Evolutionary conservation across 2,888 invertebrate genomes (phyloP), one percentile per base, ranked within the genome.

Genomic region (Helleia helle): DNA sequence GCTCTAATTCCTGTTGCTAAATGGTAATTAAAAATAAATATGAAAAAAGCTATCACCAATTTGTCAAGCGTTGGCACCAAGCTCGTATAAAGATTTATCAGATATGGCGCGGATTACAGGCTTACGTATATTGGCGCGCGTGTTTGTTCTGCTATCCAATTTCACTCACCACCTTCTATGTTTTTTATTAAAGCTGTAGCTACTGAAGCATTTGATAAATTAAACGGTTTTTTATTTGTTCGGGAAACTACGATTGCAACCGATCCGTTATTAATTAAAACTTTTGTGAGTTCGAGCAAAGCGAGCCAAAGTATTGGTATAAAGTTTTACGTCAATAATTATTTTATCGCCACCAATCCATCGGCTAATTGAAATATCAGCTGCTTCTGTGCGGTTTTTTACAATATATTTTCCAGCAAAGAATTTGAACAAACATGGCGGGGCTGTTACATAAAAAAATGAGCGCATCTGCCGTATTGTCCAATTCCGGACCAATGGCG

Each of bases 391-490:
- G 46, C 42, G 69, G 42, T 49, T 44, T 47, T 48, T 46, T 48
- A 43, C 34, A 41, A 56, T 47, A 50, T 51, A 58, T 56, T 56
- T 58, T 58, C 55, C 56, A 56, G 54, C 56, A 56, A 56, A 62
- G 59, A 61, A 63, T 61, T 58, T 58, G 57, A 71, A 72, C 76
- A 81, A 83, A 83, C 70, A 83, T 80, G 79, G 83, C 80, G 56
- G 71, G 57, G 72, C 69, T 48, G 66, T 54, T 49, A 55, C 56
- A 58, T 58, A 65, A 74, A 69, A 65, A 67, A 59, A 58, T 51
- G 64, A 69, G 62, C 79, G 73, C 81, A 84, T 84, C 83, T 84
- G 81, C 77, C 66, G 67, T 58, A 77, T 83, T 81, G 81, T 80
- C 67, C 76, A 79, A 79, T 74, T 71, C 62, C 60, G 71, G 60